These are phyloP conservation scores for Semotilus atromaculatus DNA, from an alignment of 2,797 vertebrate genomes.

Conservation along the genomic window DNA sequence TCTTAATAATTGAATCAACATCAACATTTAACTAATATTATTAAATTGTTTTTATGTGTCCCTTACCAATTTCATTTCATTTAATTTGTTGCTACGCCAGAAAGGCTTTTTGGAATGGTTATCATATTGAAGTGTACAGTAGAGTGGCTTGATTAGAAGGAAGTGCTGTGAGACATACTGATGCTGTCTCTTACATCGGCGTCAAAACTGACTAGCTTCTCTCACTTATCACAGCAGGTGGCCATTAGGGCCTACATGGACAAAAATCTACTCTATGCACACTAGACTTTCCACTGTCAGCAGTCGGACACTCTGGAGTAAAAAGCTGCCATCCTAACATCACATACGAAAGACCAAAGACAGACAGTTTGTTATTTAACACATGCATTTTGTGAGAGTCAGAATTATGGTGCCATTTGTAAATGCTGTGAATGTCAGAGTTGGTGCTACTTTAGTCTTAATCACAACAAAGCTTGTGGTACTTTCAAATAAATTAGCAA, in stretches of 20 bases:
- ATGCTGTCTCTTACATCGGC: neutral
- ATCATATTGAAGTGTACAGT: neutral
- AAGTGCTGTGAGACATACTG: conserved; percentile 3
- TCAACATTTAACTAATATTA: neutral
- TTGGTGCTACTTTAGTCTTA: neutral
- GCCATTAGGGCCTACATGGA: conserved; percentile 29
- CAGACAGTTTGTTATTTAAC: conserved; percentile 6
- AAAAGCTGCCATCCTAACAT: conserved; percentile 28
- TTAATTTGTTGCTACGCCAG: neutral
- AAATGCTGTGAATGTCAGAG: neutral
- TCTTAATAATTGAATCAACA: neutral
- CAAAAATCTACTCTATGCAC: conserved; percentile 37
- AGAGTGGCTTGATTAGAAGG: conserved; percentile 3
- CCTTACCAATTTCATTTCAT: neutral
- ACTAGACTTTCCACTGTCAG: conserved; percentile 33
- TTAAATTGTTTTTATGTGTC: neutral
- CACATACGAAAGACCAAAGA: conserved; percentile 4
- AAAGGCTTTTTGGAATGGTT: neutral
- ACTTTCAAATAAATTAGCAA: neutral
- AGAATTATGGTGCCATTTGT: neutral
- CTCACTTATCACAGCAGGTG: conserved; percentile 35
- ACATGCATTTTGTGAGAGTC: neutral
- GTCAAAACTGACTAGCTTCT: conserved; percentile 17
- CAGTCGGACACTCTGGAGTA: conserved; percentile 13
- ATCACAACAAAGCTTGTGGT: neutral